These are phyloP conservation scores for Episyrphus balteatus DNA, from an alignment of 1,140 invertebrate species.

Conservation along the genomic window DNA sequence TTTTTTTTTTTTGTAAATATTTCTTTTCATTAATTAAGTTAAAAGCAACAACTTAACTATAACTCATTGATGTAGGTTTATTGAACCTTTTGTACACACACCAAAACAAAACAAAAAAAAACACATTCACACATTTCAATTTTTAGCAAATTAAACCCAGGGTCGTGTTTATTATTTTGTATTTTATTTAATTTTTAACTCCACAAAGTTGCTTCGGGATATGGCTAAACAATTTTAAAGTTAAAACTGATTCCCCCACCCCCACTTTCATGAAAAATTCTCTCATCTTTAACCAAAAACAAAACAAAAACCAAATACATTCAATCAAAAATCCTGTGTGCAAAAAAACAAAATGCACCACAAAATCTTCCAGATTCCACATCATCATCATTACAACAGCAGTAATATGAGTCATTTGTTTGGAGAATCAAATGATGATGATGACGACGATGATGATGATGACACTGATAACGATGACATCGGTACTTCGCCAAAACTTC, in stretches of 20 bases:
- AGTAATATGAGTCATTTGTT: conserved; percentile 11
- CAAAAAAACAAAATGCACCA: background rate
- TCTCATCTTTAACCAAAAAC: background rate
- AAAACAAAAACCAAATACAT: background rate
- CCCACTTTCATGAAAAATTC: background rate
- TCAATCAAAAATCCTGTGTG: background rate
- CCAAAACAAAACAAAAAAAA: too few species aligned
- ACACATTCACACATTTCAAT: too few species aligned
- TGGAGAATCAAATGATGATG: conserved; percentile 10
- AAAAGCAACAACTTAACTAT: too few species aligned
- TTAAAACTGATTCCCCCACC: background rate
- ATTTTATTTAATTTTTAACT: background rate
- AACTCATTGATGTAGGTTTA: too few species aligned
- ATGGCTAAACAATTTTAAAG: background rate
- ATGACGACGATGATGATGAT: conserved; percentile 5
- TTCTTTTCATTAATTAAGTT: too few species aligned
- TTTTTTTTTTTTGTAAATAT: too few species aligned
- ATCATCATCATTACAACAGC: conserved; percentile 3
- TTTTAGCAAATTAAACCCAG: too few species aligned
- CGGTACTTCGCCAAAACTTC: too few species aligned
- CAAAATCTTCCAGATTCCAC: conserved; percentile 8
- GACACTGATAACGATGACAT: too few species aligned
- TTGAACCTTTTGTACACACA: too few species aligned
- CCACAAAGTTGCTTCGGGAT: background rate
- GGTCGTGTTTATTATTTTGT: too few species aligned